phyloP scores from a whole-genome alignment of 1,140 invertebrate genomes.

The Maniola jurtina region DNA sequence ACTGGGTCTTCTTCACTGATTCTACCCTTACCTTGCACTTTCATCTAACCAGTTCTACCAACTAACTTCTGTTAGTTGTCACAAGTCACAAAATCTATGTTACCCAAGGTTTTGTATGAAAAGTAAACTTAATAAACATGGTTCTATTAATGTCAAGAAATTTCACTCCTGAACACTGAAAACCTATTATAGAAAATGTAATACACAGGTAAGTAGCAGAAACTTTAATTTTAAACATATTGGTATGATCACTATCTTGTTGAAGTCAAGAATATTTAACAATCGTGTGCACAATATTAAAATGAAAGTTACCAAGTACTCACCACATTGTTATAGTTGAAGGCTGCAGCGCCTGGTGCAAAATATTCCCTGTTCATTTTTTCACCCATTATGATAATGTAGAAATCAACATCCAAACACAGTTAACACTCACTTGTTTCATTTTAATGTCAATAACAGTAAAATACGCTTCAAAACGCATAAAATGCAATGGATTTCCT shows the following conservation, averaged over 20 bases:
- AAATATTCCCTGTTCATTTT: constrained; percentile 69
- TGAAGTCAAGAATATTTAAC: not conserved
- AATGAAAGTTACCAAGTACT: constrained; percentile 35
- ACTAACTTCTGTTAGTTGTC: no score
- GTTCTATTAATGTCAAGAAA: no score
- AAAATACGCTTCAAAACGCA: constrained; percentile 19
- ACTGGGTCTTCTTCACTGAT: no score
- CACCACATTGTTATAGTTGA: constrained; percentile 74
- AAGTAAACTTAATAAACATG: no score
- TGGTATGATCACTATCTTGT: not conserved
- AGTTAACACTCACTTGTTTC: constrained; percentile 40
- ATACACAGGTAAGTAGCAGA: not conserved
- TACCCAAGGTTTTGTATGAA: no score
- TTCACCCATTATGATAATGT: constrained; percentile 54
- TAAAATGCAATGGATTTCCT: constrained; percentile 19
- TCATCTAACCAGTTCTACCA: no score
- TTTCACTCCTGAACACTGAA: no score
- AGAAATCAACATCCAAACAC: constrained; percentile 39
- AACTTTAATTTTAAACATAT: not conserved
- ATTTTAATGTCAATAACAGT: constrained; percentile 39
- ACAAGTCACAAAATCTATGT: no score
- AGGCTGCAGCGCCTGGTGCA: constrained; percentile 57
- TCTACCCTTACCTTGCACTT: no score
- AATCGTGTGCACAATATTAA: not conserved
- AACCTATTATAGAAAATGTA: no score